Evolutionary conservation across 2,113 vertebrate species (phyloP).

Genomic region (Puntigrus tetrazona): DNA sequence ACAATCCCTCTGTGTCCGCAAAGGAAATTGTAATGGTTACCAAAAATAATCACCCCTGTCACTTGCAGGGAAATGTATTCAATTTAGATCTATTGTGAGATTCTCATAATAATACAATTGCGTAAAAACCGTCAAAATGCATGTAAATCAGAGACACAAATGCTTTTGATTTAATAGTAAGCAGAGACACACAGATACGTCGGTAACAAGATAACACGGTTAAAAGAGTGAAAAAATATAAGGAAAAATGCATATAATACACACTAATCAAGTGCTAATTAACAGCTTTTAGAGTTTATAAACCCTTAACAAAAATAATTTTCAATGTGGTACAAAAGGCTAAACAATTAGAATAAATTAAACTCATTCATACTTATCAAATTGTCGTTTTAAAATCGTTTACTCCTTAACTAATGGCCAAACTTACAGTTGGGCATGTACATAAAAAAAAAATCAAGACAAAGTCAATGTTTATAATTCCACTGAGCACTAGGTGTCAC

Average conservation of each 20-base stretch:
- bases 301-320: constrained; percentile 43
- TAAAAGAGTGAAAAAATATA: neutral
- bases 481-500: constrained; percentile 39
- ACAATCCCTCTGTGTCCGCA: neutral
- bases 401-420: neutral
- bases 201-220: constrained; percentile 13
- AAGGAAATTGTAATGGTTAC: neutral
- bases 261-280: neutral
- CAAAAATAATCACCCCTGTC: neutral
- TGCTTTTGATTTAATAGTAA: constrained; percentile 48
- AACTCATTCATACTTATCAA: constrained; percentile 57
- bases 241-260: constrained; percentile 4
- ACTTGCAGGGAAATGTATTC: neutral
- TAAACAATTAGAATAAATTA: constrained; percentile 71
- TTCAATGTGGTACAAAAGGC: constrained; percentile 60
- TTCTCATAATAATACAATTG: neutral
- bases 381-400: neutral
- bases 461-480: neutral
- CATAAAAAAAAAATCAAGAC: neutral
- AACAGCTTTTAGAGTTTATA: neutral
- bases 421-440: neutral
- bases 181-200: neutral
- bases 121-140: neutral
- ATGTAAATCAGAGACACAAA: neutral
- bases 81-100: neutral